phyloP scores from a whole-genome alignment of 2,888 invertebrate genomes.

The Eristalis pertinax region DNA sequence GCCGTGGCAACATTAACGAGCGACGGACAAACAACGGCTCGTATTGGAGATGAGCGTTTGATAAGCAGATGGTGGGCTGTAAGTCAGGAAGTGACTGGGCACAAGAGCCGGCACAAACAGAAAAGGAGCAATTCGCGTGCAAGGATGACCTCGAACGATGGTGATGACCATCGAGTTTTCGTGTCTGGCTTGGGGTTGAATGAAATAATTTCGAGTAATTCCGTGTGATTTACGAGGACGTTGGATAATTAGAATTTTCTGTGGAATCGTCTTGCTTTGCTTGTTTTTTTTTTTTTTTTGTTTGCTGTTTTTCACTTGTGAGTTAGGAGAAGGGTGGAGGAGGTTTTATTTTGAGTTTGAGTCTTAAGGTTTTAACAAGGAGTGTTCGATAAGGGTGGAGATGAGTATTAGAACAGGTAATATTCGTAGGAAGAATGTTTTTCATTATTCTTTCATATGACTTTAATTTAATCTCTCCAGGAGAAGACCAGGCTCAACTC shows the following conservation, averaged over 20 bases:
- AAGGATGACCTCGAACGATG: slow-evolving; percentile 66
- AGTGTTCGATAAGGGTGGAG: no score
- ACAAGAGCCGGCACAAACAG: slow-evolving; percentile 1
- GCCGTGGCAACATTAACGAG: slow-evolving; percentile 64
- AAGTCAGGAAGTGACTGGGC: slow-evolving; percentile 46
- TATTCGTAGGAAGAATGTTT: no score
- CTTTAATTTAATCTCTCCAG: no score
- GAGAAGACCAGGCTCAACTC: no score
- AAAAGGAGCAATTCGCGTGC: slow-evolving; percentile 65
- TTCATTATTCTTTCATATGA: no score
- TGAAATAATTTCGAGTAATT: slow-evolving; percentile 52
- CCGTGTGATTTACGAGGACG: slow-evolving; percentile 63
- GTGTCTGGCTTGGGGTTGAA: slow-evolving; percentile 32
- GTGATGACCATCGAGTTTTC: slow-evolving; percentile 61
- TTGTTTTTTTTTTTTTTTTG: background rate
- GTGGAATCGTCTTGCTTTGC: background rate
- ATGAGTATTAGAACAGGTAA: no score
- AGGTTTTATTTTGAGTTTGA: background rate
- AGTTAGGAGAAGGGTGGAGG: background rate
- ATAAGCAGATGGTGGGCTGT: slow-evolving; percentile 64
- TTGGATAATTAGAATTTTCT: slow-evolving; percentile 22
- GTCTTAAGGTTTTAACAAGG: no score
- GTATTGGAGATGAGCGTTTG: slow-evolving; percentile 56
- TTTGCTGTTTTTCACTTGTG: background rate
- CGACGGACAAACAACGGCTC: slow-evolving; percentile 33